phyloP scores from a whole-genome alignment of 1,140 invertebrate genomes.

The Nomia melanderi region DNA sequence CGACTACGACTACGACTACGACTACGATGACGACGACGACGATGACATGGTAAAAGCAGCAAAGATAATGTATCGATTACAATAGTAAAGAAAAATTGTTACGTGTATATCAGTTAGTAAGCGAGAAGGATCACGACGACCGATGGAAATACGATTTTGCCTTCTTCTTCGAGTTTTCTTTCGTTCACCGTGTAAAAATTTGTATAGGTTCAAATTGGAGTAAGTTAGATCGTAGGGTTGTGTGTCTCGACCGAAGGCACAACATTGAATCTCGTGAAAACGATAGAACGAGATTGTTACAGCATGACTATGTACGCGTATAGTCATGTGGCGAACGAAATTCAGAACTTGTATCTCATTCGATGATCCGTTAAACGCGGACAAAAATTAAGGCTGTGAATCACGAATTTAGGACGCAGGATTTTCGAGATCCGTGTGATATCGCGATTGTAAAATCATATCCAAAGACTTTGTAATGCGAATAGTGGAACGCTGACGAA shows the following conservation, averaged over 20 bases:
- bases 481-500: conserved; percentile 37
- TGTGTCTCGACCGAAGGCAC: neutral
- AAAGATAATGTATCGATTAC: too few species aligned
- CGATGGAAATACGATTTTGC: conserved; percentile 38
- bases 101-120: neutral
- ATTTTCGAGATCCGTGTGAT: conserved; percentile 53
- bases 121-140: conserved; percentile 19
- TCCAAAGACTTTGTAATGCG: conserved; percentile 56
- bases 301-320: conserved; percentile 18
- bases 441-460: conserved; percentile 55
- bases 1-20: too few species aligned
- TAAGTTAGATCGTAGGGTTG: conserved; percentile 10
- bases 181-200: neutral
- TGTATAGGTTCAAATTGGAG: neutral
- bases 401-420: conserved; percentile 52
- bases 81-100: conserved; percentile 12
- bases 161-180: conserved; percentile 5
- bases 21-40: too few species aligned
- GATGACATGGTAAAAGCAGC: too few species aligned
- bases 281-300: conserved; percentile 52
- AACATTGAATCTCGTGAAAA: conserved; percentile 57
- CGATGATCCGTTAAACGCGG: conserved; percentile 36
- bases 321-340: conserved; percentile 16
- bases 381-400: conserved; percentile 60
- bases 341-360: conserved; percentile 23